Base-by-base conservation (phyloP, 35 echinoderm and acorn worm species). In the Ophioderma brevispina region DNA sequence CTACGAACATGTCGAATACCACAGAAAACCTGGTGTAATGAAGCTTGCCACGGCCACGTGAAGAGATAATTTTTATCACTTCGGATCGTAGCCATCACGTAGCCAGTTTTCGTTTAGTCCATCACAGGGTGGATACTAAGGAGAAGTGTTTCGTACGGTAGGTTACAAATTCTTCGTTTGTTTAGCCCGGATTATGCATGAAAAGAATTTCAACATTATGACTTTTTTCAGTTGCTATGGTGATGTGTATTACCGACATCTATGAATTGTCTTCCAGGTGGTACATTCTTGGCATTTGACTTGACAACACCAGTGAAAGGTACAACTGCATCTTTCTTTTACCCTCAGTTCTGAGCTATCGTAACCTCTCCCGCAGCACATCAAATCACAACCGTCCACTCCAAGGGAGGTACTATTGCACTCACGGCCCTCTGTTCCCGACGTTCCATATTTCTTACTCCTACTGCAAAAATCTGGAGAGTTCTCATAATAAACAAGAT, bases 251-350 rank as follows among this genome's bases (percentile, higher is more conserved):
- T 91, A 94, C 79, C 91, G 80, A 75, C 97, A 99, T 78, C 84
- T 92, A 41, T 99, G 84, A 0, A 99, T 81, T 87, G 43, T 93
- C 42, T 89, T 87, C 37, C 49, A 63, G 38, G 94, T 90, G 21
- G 91, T 84, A 40, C 97, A 99, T 31, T 95, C 90, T 80, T 93
- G 75, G 36, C 97, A 99, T 82, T 95, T 80, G 0, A 99, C 97
- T 63, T 93, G 52, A 78, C 97, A 99, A 46, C 97, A 99, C 97
- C 97, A 99, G 56, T 99, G 94, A 86, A 99, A 99, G 0, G 97
- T 99, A 90, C 97, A 99, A 86, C 90, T 95, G 39, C 97, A 99
- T 82, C 97, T 85, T 36, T 99, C 93, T 52, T 81, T 95, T 6
- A 99, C 59, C 25, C 79, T 36, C 0, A 90, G 85, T 34, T 91